A percentile compares a stretch with the other conserved stretches of the same genome.
Conservation (phyloP, 2,113 vertebrate genomes). For the Arothron firmamentum region DNA sequence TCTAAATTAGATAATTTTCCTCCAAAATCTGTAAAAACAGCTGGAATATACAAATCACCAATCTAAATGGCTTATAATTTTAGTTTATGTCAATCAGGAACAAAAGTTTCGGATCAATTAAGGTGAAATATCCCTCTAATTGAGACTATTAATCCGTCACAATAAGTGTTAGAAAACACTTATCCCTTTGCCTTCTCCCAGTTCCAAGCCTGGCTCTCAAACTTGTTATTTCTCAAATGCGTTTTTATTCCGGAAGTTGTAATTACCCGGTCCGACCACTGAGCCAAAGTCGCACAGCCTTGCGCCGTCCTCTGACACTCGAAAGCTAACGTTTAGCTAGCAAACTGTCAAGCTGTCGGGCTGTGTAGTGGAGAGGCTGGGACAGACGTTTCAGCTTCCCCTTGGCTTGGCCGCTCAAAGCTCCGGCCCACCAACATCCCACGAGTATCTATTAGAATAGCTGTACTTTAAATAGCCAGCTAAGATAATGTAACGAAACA, state of each 20-base stretch:
- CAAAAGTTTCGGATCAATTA: too few species aligned
- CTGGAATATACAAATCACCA: too few species aligned
- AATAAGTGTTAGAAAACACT: too few species aligned
- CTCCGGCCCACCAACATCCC: conserved; percentile 39
- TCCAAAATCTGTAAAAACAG: too few species aligned
- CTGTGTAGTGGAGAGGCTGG: conserved; percentile 70
- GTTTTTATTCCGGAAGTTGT: conserved; percentile 4
- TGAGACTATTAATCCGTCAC: too few species aligned
- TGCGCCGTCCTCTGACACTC: conserved; percentile 19
- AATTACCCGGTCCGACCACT: conserved; percentile 1
- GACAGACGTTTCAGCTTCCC: conserved; percentile 68
- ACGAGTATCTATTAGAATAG: conserved; percentile 26
- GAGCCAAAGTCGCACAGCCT: not conserved
- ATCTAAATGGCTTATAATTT: too few species aligned
- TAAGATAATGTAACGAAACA: conserved; percentile 73
- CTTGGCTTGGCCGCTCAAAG: conserved; percentile 50
- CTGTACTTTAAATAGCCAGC: conserved; percentile 39
- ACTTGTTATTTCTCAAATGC: too few species aligned
- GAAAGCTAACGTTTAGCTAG: conserved; percentile 65
- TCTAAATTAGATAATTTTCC: too few species aligned
- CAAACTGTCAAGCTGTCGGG: conserved; percentile 68
- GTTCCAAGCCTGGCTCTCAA: too few species aligned
- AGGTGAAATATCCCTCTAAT: too few species aligned
- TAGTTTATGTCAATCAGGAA: too few species aligned
- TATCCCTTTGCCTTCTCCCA: too few species aligned